These are phyloP conservation scores for Linnaemya vulpina DNA, from an alignment of 2,888 invertebrate species.

Conservation along the genomic window DNA sequence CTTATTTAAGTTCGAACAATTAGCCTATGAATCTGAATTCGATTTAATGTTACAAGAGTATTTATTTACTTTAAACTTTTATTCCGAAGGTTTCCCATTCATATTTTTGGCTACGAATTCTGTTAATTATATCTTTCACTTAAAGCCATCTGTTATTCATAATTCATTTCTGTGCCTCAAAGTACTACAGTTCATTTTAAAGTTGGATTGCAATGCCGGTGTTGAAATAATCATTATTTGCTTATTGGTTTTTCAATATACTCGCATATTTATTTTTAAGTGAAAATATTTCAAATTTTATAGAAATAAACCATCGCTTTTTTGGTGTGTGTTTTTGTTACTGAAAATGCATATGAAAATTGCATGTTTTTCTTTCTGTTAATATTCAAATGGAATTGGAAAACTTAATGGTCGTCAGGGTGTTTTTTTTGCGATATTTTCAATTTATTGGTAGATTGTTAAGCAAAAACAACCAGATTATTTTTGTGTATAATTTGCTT, in stretches of 20 bases:
- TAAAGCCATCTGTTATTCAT: not conserved
- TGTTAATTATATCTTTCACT: not conserved
- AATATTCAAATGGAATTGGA: conserved; percentile 23
- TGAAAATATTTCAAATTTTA: not conserved
- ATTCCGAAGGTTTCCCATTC: too few species aligned
- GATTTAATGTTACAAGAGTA: too few species aligned
- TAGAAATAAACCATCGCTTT: not conserved
- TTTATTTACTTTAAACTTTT: too few species aligned
- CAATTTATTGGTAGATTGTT: conserved; percentile 27
- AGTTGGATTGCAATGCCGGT: not conserved
- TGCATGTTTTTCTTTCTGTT: conserved; percentile 25
- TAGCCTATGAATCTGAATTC: too few species aligned
- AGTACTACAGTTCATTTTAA: not conserved
- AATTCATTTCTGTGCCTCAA: not conserved
- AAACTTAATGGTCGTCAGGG: conserved; percentile 26
- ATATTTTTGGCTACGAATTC: not conserved
- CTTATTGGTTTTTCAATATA: conserved; percentile 32
- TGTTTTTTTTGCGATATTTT: conserved; percentile 10
- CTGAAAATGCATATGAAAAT: conserved; percentile 17
- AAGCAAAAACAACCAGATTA: not conserved
- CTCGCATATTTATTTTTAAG: not conserved
- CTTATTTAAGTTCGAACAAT: too few species aligned
- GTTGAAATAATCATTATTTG: conserved; percentile 32
- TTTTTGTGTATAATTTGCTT: not conserved
- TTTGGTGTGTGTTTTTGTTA: not conserved